These are phyloP conservation scores for Crotalus horridus DNA, from an alignment of 2,113 vertebrate genomes.

Conservation along the genomic window DNA sequence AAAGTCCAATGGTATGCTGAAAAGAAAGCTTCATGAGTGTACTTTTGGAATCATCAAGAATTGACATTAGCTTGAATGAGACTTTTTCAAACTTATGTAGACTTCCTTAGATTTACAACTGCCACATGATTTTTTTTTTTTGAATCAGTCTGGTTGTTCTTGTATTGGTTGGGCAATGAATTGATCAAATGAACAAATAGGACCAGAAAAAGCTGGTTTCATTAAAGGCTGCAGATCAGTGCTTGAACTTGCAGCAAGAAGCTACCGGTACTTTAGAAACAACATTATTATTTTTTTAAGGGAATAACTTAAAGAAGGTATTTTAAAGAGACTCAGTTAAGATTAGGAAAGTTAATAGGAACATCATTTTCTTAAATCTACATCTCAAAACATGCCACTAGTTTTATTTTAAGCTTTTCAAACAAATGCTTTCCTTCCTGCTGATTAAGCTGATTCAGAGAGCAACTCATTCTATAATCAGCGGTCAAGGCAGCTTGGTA, in stretches of 20 bases:
- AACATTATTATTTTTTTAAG: neutral
- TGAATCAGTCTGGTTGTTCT: neutral
- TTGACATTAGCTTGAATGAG: too few relatives aligned
- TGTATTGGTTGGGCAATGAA: neutral
- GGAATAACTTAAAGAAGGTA: slow-evolving; percentile 3
- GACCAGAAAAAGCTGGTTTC: neutral
- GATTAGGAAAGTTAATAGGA: neutral
- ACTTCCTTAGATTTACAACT: neutral
- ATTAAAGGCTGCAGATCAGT: neutral
- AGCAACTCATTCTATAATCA: neutral
- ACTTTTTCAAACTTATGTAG: too few relatives aligned
- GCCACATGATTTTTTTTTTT: neutral
- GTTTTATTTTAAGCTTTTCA: neutral
- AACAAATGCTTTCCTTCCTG: neutral
- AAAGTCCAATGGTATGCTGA: too few relatives aligned
- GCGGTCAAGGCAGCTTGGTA: too few relatives aligned
- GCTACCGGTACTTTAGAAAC: neutral
- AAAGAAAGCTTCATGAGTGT: too few relatives aligned
- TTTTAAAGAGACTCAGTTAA: slow-evolving; percentile 30
- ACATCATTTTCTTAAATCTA: slow-evolving; percentile 13
- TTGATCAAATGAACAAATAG: neutral
- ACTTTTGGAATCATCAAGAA: too few relatives aligned
- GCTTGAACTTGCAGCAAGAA: neutral
- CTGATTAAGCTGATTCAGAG: neutral
- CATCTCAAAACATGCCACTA: slow-evolving; percentile 36